Evolutionary conservation across 1,140 invertebrate species (phyloP), one percentile per base, ranked within the genome.

Genomic region (Anadara kagoshimensis): DNA sequence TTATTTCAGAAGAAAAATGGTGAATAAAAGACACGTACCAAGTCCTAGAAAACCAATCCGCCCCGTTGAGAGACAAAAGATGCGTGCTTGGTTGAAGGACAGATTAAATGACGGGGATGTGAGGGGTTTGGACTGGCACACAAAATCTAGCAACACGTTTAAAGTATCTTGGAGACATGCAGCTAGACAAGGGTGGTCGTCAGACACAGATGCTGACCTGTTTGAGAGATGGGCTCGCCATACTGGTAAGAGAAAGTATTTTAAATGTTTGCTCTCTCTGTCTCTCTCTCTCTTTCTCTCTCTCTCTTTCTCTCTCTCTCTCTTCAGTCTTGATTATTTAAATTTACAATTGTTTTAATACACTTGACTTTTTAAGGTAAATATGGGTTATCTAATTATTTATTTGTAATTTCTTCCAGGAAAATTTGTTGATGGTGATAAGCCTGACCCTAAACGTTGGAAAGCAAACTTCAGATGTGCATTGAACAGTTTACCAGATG

Each of bases 391-490:
- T n/a, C n/a, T n/a, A 14, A n/a, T 44, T 36, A 41, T 45, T 44
- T 44, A 12, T 63, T 62, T 18, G 22, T 41, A 24, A 8, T 51
- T 72, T 64, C 18, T 22, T 62, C 22, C 47, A 73, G 68, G 61
- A 24, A 81, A 78, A 47, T 64, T 29, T 56, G 56, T 72, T 14
- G 72, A 76, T 7, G 71, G 65, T 1, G 75, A 77, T 41, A 54
- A 68, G 4, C 64, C 66, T 14, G 75, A 84, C 36, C 76, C 82
- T 11, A 85, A 81, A 70, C 63, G 76, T 7, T 87, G 83, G 83
- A 87, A 87, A 69, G 85, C 86, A 3, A 87, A 86, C 64, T 87
- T 87, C 71, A 71, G 86, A 14, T 87, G 85, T 71, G 86, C 86
- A 0, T 56, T 87, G n/a, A 85, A 86, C 66, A 85, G 83, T 59